phyloP scores from a whole-genome alignment of 1,140 invertebrate genomes.

The Paraescarpia echinospica region DNA sequence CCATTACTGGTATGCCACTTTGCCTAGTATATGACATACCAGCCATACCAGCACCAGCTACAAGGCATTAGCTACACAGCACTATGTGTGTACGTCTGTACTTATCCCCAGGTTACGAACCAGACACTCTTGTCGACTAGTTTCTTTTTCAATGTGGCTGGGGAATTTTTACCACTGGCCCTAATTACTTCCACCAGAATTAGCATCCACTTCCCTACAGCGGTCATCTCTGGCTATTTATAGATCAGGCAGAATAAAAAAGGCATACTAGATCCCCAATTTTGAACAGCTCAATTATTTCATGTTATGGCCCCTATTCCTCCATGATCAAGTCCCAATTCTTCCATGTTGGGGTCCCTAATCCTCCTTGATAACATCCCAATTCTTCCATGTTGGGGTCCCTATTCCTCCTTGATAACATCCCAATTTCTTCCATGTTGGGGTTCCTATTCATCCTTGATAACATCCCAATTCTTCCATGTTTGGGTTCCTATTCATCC shows the following conservation, averaged over 20 bases:
- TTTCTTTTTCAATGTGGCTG: background rate
- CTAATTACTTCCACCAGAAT: background rate
- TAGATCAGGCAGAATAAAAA: background rate
- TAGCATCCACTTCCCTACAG: background rate
- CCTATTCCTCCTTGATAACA: background rate
- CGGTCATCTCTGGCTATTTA: background rate
- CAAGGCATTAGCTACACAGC: background rate
- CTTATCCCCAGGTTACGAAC: background rate
- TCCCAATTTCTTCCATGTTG: background rate
- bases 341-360: background rate
- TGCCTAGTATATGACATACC: background rate
- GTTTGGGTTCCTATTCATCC: background rate
- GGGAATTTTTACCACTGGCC: background rate
- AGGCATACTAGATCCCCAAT: background rate
- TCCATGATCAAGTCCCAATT: no score
- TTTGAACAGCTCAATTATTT: background rate
- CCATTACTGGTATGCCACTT: no score
- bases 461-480: background rate
- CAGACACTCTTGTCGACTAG: background rate
- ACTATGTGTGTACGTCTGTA: background rate
- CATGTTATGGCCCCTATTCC: background rate
- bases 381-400: background rate
- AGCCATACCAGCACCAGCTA: background rate
- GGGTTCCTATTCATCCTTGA: background rate
- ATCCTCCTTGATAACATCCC: background rate